These are phyloP conservation scores for Parnassius mnemosyne DNA, from an alignment of 2,888 invertebrate genomes.

Conservation along the genomic window DNA sequence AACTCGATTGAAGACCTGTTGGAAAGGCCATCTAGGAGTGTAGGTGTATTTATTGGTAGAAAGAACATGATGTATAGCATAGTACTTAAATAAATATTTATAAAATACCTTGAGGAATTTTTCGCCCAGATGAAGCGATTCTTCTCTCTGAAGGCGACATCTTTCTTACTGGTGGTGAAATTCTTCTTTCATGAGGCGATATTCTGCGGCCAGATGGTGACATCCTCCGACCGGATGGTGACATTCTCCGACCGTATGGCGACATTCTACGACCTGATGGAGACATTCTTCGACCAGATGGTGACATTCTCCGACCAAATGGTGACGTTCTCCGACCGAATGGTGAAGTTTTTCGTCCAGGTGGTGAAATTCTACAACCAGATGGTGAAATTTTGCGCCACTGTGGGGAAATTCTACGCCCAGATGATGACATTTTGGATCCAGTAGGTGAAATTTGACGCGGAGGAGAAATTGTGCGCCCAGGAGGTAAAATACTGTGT, in stretches of 20 bases:
- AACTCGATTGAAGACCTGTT: no score
- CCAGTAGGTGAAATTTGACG: slow-evolving; percentile 28
- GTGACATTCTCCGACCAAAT: slow-evolving; percentile 30
- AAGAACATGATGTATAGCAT: no score
- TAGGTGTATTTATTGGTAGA: no score
- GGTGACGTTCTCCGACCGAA: slow-evolving; percentile 34
- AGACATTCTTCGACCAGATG: slow-evolving; percentile 27
- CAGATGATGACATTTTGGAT: slow-evolving; percentile 32
- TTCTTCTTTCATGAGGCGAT: slow-evolving; percentile 33
- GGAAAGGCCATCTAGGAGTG: no score
- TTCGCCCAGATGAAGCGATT: slow-evolving; percentile 35
- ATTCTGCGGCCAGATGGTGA: slow-evolving; percentile 32
- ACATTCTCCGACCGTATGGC: slow-evolving; percentile 22
- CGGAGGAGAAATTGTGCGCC: slow-evolving; percentile 9
- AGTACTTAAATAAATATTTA: no score
- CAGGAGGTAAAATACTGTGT: slow-evolving; percentile 28
- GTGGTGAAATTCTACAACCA: slow-evolving; percentile 32
- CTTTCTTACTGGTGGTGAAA: slow-evolving; percentile 31
- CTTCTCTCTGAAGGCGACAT: slow-evolving; percentile 9
- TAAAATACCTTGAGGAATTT: slow-evolving; percentile 32
- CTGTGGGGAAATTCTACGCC: slow-evolving; percentile 30
- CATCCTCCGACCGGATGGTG: slow-evolving; percentile 30
- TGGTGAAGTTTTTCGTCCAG: slow-evolving; percentile 35
- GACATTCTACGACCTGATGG: slow-evolving; percentile 24
- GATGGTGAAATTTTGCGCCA: slow-evolving; percentile 23